Base-by-base conservation (phyloP, 2,888 invertebrate genomes). In the Agrotis puta region DNA sequence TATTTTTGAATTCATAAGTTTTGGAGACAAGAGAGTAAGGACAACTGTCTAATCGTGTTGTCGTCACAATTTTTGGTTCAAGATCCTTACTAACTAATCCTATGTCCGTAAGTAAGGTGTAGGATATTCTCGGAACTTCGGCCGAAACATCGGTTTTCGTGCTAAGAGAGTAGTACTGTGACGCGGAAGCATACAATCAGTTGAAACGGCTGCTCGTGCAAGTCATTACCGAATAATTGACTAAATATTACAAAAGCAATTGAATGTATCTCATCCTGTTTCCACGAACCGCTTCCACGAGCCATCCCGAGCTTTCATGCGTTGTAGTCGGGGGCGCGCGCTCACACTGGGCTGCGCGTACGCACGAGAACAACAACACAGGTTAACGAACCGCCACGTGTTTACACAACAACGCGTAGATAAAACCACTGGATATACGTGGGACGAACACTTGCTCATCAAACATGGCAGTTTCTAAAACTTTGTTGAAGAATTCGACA, bases 311-410 rank as follows among this genome's bases (percentile, higher is more conserved):
- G 73, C 66, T 71, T 62, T 64, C 67, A 54, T 61, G 14, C 73
- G 77, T 82, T 72, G 79, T 67, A 61, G 66, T 67, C 80, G 69
- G 69, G 70, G 67, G 64, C 70, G 70, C 56, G 79, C 86, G 58
- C 87, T 85, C 85, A 83, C 83, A 77, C 43, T 63, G 61, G 61
- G 58, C 64, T 76, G 85, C 87, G 85, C 85, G 84, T 86, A 85
- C 86, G 86, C 89, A 87, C 61, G 64, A 68, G 73, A 78, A 79
- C 77, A 77, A 85, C 79, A 83, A 86, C 85, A 83, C 90, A 92
- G 92, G 93, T 93, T 90, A 93, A 91, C 92, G 93, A 93, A 92
- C 93, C 87, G 85, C 79, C 88, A 92, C 92, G 90, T 92, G 92
- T 92, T 91, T 89, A 88, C 88, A 89, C 88, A 88, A 89, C 89